Conservation (phyloP, 1,140 invertebrate species). For the Lanistes nyassanus region DNA sequence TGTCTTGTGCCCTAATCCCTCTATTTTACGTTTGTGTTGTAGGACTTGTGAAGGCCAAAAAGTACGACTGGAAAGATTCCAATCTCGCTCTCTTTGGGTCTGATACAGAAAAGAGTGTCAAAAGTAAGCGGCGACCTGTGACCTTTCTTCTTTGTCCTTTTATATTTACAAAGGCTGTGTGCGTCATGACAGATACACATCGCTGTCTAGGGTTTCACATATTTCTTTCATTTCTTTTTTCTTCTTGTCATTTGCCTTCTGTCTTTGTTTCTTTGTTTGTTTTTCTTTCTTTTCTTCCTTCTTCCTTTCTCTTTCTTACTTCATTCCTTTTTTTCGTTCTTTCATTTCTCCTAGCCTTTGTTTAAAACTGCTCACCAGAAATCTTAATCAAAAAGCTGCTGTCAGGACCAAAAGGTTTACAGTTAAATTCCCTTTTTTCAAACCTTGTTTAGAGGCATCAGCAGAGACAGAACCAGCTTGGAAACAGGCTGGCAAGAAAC, state of each 20-base stretch:
- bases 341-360: not conserved
- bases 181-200: too few species aligned
- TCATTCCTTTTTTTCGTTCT: not conserved
- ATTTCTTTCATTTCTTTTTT: too few species aligned
- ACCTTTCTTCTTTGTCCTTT: too few species aligned
- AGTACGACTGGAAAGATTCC: slow-evolving; percentile 62
- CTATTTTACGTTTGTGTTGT: not conserved
- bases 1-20: too few species aligned
- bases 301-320: not conserved
- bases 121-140: slow-evolving; percentile 49
- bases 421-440: not conserved
- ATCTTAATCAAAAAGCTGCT: not conserved
- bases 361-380: not conserved
- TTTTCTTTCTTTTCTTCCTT: not conserved
- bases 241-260: not conserved
- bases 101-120: slow-evolving; percentile 57
- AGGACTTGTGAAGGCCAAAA: slow-evolving; percentile 51
- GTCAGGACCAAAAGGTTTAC: not conserved
- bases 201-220: too few species aligned
- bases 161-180: too few species aligned
- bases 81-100: slow-evolving; percentile 58
- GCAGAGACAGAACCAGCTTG: slow-evolving; percentile 53
- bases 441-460: slow-evolving; percentile 44
- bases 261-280: not conserved
- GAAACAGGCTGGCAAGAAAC: slow-evolving; percentile 59